These are phyloP conservation scores for Clangula hyemalis DNA, from an alignment of 2,797 vertebrate genomes.

Conservation along the genomic window DNA sequence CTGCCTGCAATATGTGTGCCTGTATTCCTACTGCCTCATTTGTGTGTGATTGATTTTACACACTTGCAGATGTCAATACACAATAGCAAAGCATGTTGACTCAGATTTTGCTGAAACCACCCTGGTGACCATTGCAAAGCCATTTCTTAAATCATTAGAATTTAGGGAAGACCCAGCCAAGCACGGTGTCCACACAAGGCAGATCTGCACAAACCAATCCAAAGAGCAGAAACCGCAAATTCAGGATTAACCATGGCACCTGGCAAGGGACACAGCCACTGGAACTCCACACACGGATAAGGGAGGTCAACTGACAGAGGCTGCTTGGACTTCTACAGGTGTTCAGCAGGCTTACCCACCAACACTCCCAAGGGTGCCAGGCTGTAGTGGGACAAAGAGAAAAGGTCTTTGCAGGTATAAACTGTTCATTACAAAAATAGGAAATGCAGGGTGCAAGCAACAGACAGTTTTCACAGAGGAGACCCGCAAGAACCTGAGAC, in stretches of 20 bases:
- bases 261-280: not conserved
- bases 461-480: not conserved
- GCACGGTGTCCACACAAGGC: not conserved
- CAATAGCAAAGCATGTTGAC: accelerated
- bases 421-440: not conserved
- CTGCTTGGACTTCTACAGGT: not conserved
- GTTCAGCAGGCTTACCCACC: not conserved
- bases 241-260: not conserved
- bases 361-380: not conserved
- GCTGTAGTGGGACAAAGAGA: not conserved
- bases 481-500: not conserved
- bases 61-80: not conserved
- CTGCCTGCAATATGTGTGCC: accelerated
- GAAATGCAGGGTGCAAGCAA: not conserved
- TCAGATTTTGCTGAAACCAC: not conserved
- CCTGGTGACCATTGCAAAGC: not conserved
- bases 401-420: not conserved
- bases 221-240: not conserved
- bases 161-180: not conserved
- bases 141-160: not conserved
- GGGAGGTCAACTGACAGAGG: accelerated
- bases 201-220: not conserved
- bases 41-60: not conserved
- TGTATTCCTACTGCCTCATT: not conserved
- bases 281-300: not conserved